These are phyloP conservation scores for Lophura nycthemera DNA, from an alignment of 2,113 vertebrate genomes.

Conservation along the genomic window DNA sequence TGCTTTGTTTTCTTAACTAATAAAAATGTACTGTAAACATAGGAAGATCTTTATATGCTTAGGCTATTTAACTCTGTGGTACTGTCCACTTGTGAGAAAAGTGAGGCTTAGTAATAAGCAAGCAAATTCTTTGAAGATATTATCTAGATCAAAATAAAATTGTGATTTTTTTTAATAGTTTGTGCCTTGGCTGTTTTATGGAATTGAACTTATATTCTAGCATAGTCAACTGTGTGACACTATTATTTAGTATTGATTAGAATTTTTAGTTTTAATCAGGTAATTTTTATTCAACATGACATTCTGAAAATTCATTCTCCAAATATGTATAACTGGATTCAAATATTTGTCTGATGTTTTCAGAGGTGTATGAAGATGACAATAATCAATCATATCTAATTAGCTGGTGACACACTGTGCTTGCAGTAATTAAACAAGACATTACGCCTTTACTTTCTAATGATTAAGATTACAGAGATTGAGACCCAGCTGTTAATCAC, in stretches of 20 bases:
- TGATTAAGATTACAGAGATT: conserved; percentile 59
- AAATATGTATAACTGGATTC: not conserved
- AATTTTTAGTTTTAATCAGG: not conserved
- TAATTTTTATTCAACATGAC: not conserved
- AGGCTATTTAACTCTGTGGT: not conserved
- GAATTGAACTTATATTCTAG: not conserved
- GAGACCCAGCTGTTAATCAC: conserved; percentile 62
- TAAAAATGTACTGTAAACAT: not conserved
- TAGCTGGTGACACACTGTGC: conserved; percentile 48
- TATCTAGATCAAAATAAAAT: not conserved
- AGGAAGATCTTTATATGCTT: not conserved
- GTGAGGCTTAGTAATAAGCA: not conserved
- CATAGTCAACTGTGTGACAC: not conserved
- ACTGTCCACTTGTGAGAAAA: not conserved
- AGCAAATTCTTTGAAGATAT: not conserved
- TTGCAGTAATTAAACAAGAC: conserved; percentile 66
- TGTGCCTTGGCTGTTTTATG: not conserved
- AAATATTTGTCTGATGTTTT: conserved; percentile 57
- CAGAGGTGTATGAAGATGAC: conserved; percentile 40
- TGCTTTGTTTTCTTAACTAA: not conserved
- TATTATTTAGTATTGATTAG: not conserved
- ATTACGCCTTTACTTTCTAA: conserved; percentile 65
- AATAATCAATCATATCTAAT: conserved; percentile 71
- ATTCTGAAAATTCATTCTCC: conserved; percentile 29
- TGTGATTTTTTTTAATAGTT: not conserved